phyloP scores from a whole-genome alignment of 2,113 vertebrate species.

The Melanostigma gelatinosum region DNA sequence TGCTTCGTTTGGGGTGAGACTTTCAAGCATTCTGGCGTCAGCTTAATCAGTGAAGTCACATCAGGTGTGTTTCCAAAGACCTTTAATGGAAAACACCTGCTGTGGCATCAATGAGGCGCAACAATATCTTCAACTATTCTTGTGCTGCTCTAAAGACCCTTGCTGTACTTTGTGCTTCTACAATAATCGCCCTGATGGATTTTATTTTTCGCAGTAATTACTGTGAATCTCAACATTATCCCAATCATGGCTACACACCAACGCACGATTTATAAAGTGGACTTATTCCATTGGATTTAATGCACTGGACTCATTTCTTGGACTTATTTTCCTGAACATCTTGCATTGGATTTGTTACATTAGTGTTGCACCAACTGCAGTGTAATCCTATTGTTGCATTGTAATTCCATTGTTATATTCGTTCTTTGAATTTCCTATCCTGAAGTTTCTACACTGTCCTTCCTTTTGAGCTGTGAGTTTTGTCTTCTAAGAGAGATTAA shows the following conservation, averaged over 20 bases:
- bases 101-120: not conserved
- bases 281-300: not conserved
- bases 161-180: not conserved
- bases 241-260: not conserved
- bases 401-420: not conserved
- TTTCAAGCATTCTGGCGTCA: not conserved
- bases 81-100: conserved; percentile 11
- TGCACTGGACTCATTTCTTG: conserved; percentile 1
- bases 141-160: not conserved
- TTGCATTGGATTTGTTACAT: conserved; percentile 6
- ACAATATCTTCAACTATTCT: not conserved
- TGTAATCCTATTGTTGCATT: not conserved
- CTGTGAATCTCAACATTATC: not conserved
- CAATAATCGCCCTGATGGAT: not conserved
- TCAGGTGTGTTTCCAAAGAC: conserved; percentile 1
- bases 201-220: conserved; percentile 7
- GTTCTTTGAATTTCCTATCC: not conserved
- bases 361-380: not conserved
- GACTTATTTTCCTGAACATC: conserved; percentile 4
- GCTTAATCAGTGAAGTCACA: not conserved
- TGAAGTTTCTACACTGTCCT: not conserved
- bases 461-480: not conserved
- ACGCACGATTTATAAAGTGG: not conserved
- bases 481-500: not conserved
- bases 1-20: not conserved